Conservation (phyloP, 2,113 vertebrate genomes). For the Coptodon bakossiorum region DNA sequence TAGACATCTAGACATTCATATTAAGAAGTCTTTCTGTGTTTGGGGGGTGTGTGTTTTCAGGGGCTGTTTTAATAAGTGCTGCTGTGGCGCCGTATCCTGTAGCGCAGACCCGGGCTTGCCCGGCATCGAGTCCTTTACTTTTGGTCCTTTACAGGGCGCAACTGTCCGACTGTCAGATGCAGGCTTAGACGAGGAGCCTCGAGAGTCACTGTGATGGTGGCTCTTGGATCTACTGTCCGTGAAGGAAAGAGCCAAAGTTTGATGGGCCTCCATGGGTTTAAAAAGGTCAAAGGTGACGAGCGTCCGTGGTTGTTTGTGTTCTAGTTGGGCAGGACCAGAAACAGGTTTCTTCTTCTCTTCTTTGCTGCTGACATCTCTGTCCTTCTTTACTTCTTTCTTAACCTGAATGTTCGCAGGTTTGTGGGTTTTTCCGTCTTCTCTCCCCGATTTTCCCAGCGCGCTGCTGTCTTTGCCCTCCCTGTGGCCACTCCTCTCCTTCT, state of each 20-base stretch:
- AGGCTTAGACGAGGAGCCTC: conserved; percentile 44
- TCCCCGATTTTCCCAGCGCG: conserved; percentile 3
- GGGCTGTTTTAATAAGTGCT: conserved; percentile 56
- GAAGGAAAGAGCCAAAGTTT: conserved; percentile 53
- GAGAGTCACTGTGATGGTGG: conserved; percentile 54
- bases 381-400: conserved; percentile 56
- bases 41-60: conserved; percentile 80
- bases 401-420: conserved; percentile 16
- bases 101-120: conserved; percentile 65
- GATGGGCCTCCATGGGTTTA: conserved; percentile 64
- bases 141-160: conserved; percentile 70
- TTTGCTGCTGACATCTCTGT: conserved; percentile 42
- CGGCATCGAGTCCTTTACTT: conserved; percentile 72
- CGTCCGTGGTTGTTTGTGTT: conserved; percentile 61
- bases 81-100: conserved; percentile 75
- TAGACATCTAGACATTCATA: conserved; percentile 69
- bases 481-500: conserved; percentile 69
- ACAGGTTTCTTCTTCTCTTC: conserved; percentile 66
- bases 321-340: conserved; percentile 5
- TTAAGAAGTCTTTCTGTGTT: conserved; percentile 84
- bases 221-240: conserved; percentile 49
- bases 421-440: conserved; percentile 56
- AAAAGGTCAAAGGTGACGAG: conserved; percentile 70
- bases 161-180: conserved; percentile 56
- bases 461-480: conserved; percentile 30